Evolutionary conservation across 2,113 vertebrate genomes (phyloP).

Genomic region (Corapipo altera): DNA sequence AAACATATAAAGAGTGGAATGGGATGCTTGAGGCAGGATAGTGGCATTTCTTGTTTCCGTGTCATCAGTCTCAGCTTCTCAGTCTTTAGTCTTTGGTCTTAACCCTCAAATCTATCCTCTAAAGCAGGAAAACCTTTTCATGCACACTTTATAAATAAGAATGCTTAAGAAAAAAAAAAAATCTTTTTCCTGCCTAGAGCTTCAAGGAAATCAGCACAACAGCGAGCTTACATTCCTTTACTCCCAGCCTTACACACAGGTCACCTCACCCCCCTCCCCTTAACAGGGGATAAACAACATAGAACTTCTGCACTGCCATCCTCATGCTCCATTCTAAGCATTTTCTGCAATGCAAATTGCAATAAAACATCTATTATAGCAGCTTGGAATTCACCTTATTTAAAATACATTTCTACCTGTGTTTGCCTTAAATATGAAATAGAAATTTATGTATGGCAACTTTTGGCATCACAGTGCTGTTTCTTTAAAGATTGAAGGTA

Average conservation of each 20-base stretch:
- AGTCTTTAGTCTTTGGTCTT: background rate
- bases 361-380: background rate
- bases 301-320: background rate
- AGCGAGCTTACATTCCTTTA: background rate
- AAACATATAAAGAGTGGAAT: background rate
- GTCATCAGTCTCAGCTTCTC: background rate
- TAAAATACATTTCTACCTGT: background rate
- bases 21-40: background rate
- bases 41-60: background rate
- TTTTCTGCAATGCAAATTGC: background rate
- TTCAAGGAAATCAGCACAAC: background rate
- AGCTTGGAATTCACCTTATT: background rate
- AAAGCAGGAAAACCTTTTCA: background rate
- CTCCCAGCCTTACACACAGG: background rate
- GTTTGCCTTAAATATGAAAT: background rate
- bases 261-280: fast-evolving
- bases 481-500: background rate
- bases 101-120: background rate
- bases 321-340: background rate
- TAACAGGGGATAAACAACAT: background rate
- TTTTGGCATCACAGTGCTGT: background rate
- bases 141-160: background rate
- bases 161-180: background rate
- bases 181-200: background rate
- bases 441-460: background rate